Evolutionary conservation across 2,797 vertebrate genomes (phyloP), one percentile per base, ranked within the genome.

Genomic region (Centroberyx gerrardi): DNA sequence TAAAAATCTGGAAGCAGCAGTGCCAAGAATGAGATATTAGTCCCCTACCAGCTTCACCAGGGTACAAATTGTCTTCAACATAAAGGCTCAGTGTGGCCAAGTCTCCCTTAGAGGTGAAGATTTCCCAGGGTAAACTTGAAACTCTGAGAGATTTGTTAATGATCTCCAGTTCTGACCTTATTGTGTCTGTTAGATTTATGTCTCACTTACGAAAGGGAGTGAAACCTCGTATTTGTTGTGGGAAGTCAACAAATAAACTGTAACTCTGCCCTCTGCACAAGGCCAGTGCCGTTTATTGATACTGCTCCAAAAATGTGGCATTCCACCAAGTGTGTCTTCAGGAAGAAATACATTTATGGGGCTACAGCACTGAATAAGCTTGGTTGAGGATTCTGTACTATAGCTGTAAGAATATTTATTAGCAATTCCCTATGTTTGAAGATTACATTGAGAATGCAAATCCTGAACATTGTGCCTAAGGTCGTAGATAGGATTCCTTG

Each of bases 231-330:
- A 81, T 78, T 62, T 83, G 61, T 81, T 67, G 62, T 70, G 38
- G 53, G 44, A 75, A 76, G 71, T 86, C 64, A 7, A 78, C 79
- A 83, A 88, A 91, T 88, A 88, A 87, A 88, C 74, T 71, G 76
- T 70, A 76, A 74, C 56, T 80, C 70, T 78, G 52, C 18, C 76
- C 68, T 72, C 61, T 78, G 48, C 42, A 55, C 83, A 84, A 86
- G 85, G 83, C 74, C 83, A 42, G 15, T 8, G 33, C 53, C 60
- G 59, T 84, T 87, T 79, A 78, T 79, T 72, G 72, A 68, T 56
- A 62, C 8, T 8, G 38, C 52, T 62, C 33, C 63, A 46, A 65
- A 67, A 78, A 62, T 61, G 28, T 48, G 48, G 1, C 62, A 27
- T 71, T 78, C n/a, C 48, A 81, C 31, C 65, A 10, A 56, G 7